Conservation (phyloP, 2,797 vertebrate genomes). For the Cynopterus sphinx region DNA sequence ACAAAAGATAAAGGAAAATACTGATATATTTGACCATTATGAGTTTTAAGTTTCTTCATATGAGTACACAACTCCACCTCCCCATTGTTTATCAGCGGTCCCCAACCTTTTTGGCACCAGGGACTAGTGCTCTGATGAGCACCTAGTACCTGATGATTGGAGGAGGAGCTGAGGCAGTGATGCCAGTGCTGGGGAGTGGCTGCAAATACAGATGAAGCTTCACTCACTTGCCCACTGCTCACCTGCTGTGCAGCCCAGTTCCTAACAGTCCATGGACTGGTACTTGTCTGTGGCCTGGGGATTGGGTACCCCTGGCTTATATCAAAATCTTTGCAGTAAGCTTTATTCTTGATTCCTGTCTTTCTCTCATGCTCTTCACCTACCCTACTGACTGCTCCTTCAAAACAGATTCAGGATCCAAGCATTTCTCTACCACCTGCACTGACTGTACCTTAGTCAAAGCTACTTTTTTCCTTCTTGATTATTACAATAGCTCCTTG, state of each 20-base stretch:
- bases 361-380: neutral
- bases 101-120: too few species aligned
- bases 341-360: neutral
- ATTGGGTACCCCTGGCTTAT: neutral
- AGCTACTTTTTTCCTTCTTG: neutral
- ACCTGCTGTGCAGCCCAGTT: too few species aligned
- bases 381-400: neutral
- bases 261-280: too few species aligned
- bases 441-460: neutral
- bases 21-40: neutral
- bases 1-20: neutral
- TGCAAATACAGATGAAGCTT: too few species aligned
- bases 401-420: neutral
- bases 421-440: neutral
- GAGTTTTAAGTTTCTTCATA: neutral
- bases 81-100: neutral
- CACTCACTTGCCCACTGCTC: too few species aligned
- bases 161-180: too few species aligned
- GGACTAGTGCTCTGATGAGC: too few species aligned
- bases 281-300: too few species aligned
- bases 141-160: too few species aligned
- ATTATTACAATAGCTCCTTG: neutral
- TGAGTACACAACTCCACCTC: neutral
- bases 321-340: neutral
- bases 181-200: too few species aligned